A percentile compares a stretch with the other conserved stretches of the same genome.
These are phyloP conservation scores for Cynopterus brachyotis DNA, from an alignment of 2,113 vertebrate species.

Conservation along the genomic window DNA sequence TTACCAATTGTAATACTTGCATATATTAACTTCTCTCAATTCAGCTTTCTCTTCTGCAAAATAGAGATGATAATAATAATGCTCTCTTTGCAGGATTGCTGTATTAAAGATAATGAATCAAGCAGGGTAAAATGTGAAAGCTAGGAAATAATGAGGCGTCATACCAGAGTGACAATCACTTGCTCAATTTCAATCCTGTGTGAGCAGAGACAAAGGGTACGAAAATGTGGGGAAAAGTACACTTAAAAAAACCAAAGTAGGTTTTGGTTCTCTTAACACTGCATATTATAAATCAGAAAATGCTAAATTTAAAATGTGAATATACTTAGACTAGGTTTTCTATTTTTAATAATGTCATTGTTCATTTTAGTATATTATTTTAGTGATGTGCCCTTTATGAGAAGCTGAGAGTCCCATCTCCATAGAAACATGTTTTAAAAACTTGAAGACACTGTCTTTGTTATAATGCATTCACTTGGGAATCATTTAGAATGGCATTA, in stretches of 20 bases:
- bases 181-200: not conserved
- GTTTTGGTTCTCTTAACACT: conserved; percentile 4
- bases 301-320: conserved; percentile 46
- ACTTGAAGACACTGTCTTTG: conserved; percentile 70
- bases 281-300: conserved; percentile 32
- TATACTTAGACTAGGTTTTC: conserved; percentile 5
- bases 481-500: not conserved
- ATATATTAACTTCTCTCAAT: not conserved
- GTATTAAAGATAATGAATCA: not conserved
- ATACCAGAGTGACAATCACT: not conserved
- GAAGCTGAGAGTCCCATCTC: conserved; percentile 73
- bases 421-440: conserved; percentile 77
- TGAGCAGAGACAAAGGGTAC: not conserved
- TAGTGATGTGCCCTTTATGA: conserved; percentile 71
- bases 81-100: not conserved
- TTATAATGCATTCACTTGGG: not conserved
- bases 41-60: not conserved
- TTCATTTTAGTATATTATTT: conserved; percentile 70
- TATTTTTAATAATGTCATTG: conserved; percentile 56
- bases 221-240: not conserved
- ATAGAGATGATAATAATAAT: not conserved
- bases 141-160: not conserved
- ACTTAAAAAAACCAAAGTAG: not conserved
- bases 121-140: not conserved
- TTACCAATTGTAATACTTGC: not conserved